Evolutionary conservation across 1,140 invertebrate genomes (phyloP).

Genomic region (Heliconius hermathena): DNA sequence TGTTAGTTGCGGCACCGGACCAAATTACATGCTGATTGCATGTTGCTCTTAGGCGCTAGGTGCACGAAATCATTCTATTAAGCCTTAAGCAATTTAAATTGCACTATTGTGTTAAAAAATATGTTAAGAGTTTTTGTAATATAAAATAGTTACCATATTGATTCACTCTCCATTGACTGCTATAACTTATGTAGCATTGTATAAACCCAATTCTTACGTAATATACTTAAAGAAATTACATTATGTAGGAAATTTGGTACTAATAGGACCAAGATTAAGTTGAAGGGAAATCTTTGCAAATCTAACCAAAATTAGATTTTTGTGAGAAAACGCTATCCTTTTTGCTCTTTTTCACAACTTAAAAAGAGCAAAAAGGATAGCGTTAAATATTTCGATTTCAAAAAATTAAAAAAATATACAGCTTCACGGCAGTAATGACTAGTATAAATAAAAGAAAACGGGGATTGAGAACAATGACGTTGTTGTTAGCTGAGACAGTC

Average conservation of each 20-base stretch:
- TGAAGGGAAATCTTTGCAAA: too few species aligned
- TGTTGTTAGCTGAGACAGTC: conserved; percentile 7
- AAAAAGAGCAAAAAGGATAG: not conserved
- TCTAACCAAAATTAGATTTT: not conserved
- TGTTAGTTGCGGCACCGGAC: not conserved
- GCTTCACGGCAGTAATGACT: not conserved
- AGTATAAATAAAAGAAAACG: not conserved
- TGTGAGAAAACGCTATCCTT: not conserved
- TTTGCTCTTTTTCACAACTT: too few species aligned
- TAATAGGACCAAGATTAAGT: too few species aligned
- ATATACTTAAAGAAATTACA: too few species aligned
- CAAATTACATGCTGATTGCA: not conserved
- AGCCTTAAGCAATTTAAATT: not conserved
- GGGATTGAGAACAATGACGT: conserved; percentile 17
- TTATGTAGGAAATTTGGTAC: too few species aligned
- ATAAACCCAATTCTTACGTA: too few species aligned
- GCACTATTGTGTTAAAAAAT: not conserved
- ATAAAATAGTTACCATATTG: too few species aligned
- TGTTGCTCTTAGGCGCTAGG: not conserved
- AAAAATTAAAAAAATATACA: not conserved
- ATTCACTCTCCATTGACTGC: too few species aligned
- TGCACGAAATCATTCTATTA: not conserved
- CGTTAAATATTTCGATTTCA: not conserved
- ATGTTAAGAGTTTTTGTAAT: not conserved
- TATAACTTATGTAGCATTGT: too few species aligned